A percentile compares a stretch with the other conserved stretches of the same genome.
Evolutionary conservation across 2,797 vertebrate genomes (phyloP).

Genomic region (Xenops minutus): DNA sequence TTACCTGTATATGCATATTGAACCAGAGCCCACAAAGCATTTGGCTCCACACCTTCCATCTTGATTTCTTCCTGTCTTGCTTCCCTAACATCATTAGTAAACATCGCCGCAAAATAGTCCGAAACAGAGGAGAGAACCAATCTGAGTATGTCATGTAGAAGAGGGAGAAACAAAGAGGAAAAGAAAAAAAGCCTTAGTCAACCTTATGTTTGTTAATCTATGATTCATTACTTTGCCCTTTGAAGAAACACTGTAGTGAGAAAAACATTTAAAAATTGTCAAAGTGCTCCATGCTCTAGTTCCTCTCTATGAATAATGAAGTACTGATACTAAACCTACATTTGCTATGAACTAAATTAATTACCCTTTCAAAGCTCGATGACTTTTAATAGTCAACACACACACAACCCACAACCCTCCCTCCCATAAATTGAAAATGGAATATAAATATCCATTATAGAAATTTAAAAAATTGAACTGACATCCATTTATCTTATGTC

Average conservation of each 20-base stretch:
- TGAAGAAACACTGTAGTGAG: neutral
- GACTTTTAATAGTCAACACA: constrained; percentile 1
- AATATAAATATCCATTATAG: neutral
- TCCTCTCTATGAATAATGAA: constrained; percentile 61
- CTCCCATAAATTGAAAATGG: neutral
- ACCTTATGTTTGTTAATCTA: constrained; percentile 35
- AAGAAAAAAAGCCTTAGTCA: neutral
- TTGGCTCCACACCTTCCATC: constrained; percentile 96
- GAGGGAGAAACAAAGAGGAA: neutral
- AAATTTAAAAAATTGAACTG: neutral
- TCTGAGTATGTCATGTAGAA: constrained; percentile 66
- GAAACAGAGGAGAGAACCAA: constrained; percentile 96
- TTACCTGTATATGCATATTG: constrained; percentile 98
- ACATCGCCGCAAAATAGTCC: constrained; percentile 99
- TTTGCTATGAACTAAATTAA: constrained; percentile 54
- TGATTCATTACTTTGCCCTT: constrained; percentile 29
- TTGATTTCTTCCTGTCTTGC: constrained; percentile 97
- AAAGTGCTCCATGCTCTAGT: constrained; percentile 32
- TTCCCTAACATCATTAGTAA: constrained; percentile 95
- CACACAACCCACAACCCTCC: neutral
- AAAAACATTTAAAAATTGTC: constrained; percentile 52
- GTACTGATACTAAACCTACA: constrained; percentile 16
- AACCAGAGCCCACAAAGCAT: constrained; percentile 93
- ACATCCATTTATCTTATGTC: neutral
- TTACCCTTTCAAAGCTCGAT: constrained; percentile 34